Evolutionary conservation across 2,113 vertebrate genomes (phyloP).

Genomic region (Acanthisitta chloris): DNA sequence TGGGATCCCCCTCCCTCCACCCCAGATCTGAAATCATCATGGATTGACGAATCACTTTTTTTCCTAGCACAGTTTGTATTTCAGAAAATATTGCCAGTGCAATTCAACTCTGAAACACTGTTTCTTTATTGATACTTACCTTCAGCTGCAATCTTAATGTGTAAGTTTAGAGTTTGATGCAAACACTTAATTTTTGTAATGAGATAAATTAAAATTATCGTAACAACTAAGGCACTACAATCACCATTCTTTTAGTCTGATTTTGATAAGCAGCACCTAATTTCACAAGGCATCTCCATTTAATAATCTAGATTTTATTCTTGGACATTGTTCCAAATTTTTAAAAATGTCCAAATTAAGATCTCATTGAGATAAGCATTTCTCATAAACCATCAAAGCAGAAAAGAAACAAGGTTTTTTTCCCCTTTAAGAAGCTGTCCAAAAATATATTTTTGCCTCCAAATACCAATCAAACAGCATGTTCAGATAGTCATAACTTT

Average conservation of each 20-base stretch:
- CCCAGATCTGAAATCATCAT: background rate
- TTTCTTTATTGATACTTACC: background rate
- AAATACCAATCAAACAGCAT: background rate
- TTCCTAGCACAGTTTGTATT: background rate
- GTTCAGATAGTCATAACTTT: background rate
- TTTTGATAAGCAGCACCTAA: background rate
- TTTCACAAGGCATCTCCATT: background rate
- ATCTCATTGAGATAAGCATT: background rate
- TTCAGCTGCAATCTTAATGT: background rate
- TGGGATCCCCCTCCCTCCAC: fast-evolving
- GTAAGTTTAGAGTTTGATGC: background rate
- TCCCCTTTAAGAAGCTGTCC: background rate
- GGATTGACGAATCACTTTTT: background rate
- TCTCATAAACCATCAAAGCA: background rate
- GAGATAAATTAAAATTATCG: background rate
- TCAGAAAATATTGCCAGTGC: background rate
- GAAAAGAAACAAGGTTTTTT: background rate
- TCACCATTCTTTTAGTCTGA: background rate
- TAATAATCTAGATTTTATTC: background rate
- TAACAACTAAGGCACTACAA: background rate
- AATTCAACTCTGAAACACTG: background rate
- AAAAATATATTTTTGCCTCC: background rate
- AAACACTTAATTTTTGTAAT: background rate
- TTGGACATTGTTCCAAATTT: background rate
- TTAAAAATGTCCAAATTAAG: background rate